Evolutionary conservation across 2,888 invertebrate genomes (phyloP).

Genomic region (Scaptodrosophila latifasciaeformis): DNA sequence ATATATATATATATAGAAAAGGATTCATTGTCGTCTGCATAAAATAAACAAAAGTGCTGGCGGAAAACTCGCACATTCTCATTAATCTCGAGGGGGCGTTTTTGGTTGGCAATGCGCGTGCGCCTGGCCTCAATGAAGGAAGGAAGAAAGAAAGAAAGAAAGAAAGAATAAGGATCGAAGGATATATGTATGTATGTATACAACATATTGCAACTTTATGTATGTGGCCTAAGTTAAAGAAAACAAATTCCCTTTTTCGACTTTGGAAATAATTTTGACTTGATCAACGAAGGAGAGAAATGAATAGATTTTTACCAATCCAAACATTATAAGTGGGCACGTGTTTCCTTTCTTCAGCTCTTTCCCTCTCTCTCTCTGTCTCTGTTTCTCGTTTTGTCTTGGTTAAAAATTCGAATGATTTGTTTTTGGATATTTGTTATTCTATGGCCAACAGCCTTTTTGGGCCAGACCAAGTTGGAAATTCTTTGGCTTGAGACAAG

Average conservation of each 20-base stretch:
- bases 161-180: no score
- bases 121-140: constrained; percentile 29
- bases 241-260: no score
- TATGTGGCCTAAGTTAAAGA: no score
- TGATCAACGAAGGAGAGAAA: no score
- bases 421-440: no score
- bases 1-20: neutral
- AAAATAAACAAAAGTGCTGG: constrained; percentile 57
- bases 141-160: no score
- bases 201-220: constrained; percentile 68
- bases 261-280: no score
- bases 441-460: constrained; percentile 46
- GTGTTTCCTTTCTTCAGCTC: constrained; percentile 44
- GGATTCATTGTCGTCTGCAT: constrained; percentile 16
- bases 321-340: constrained; percentile 66
- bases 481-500: no score
- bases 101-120: constrained; percentile 40
- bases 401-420: constrained; percentile 41
- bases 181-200: no score
- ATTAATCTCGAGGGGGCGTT: constrained; percentile 70
- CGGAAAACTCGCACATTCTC: constrained; percentile 50
- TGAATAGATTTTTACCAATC: no score
- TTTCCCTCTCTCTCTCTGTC: neutral
- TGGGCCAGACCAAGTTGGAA: constrained; percentile 18
- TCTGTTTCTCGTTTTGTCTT: constrained; percentile 2